Evolutionary conservation across 2,888 invertebrate genomes (phyloP).

Genomic region (Megastigmus dorsalis): DNA sequence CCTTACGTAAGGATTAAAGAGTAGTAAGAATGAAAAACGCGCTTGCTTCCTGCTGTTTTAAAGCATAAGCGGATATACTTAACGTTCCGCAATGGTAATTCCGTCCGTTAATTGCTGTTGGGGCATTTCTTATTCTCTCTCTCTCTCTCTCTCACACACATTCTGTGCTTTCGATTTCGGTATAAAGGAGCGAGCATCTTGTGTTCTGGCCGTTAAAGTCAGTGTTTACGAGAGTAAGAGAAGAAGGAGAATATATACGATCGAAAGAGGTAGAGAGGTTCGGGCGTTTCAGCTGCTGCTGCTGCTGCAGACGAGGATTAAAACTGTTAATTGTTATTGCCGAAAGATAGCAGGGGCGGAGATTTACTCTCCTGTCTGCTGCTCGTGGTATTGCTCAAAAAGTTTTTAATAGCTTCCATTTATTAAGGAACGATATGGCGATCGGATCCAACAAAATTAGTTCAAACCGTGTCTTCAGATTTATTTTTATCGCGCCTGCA

Average conservation of each 20-base stretch:
- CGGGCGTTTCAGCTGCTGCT: slow-evolving; percentile 23
- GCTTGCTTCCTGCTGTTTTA: slow-evolving; percentile 54
- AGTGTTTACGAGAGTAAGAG: slow-evolving; percentile 64
- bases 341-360: slow-evolving; percentile 45
- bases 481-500: neutral
- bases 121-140: slow-evolving; percentile 35
- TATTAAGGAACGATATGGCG: too few species aligned
- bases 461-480: too few species aligned
- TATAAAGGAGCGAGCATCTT: neutral
- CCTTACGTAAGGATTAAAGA: slow-evolving; percentile 54
- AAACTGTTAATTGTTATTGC: slow-evolving; percentile 71
- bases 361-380: slow-evolving; percentile 37
- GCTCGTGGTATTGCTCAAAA: too few species aligned
- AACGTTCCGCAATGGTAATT: slow-evolving; percentile 61
- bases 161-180: slow-evolving; percentile 12
- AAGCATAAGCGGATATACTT: slow-evolving; percentile 52
- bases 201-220: slow-evolving; percentile 35
- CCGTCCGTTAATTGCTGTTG: slow-evolving; percentile 66
- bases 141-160: slow-evolving; percentile 7
- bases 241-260: slow-evolving; percentile 60
- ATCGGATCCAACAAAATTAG: too few species aligned
- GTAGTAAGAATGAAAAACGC: slow-evolving; percentile 70
- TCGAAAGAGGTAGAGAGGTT: neutral
- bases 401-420: too few species aligned
- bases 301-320: too few species aligned